A percentile compares a stretch with the other conserved stretches of the same genome.
phyloP scores from a whole-genome alignment of 1,140 invertebrate species.

The Drosophila lini region DNA sequence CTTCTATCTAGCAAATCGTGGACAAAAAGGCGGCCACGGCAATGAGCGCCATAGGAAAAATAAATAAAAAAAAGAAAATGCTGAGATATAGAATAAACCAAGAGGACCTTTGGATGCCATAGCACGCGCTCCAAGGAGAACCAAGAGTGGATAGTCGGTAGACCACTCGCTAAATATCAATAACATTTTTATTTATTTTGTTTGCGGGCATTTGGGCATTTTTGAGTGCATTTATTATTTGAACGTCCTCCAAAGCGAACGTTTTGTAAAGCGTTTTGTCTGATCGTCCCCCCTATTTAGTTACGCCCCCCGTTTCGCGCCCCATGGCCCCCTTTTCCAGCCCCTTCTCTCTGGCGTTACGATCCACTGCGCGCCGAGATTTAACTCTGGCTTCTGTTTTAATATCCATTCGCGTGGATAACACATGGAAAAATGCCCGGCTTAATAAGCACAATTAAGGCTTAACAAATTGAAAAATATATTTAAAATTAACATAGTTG shows the following conservation, averaged over 20 bases:
- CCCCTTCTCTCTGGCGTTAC: slow-evolving; percentile 31
- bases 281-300: slow-evolving; percentile 26
- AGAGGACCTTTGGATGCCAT: slow-evolving; percentile 49
- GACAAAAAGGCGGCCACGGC: slow-evolving; percentile 50
- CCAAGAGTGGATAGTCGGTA: not conserved
- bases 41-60: slow-evolving; percentile 64
- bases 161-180: slow-evolving; percentile 77
- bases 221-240: slow-evolving; percentile 83
- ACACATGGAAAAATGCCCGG: slow-evolving; percentile 1
- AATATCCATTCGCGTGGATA: slow-evolving; percentile 18
- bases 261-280: slow-evolving; percentile 79
- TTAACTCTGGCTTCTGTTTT: slow-evolving; percentile 46
- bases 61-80: slow-evolving; percentile 6
- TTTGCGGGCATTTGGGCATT: slow-evolving; percentile 81
- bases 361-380: slow-evolving; percentile 65
- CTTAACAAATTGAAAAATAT: not conserved
- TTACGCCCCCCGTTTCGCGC: slow-evolving; percentile 30
- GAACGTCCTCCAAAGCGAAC: slow-evolving; percentile 72
- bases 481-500: not conserved
- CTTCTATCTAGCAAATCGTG: slow-evolving; percentile 77
- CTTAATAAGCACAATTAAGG: not conserved
- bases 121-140: slow-evolving; percentile 50
- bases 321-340: not conserved
- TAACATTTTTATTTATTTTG: slow-evolving; percentile 83
- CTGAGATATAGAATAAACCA: slow-evolving; percentile 1